Evolutionary conservation across 2,888 invertebrate genomes (phyloP).

Genomic region (Macaria liturata): DNA sequence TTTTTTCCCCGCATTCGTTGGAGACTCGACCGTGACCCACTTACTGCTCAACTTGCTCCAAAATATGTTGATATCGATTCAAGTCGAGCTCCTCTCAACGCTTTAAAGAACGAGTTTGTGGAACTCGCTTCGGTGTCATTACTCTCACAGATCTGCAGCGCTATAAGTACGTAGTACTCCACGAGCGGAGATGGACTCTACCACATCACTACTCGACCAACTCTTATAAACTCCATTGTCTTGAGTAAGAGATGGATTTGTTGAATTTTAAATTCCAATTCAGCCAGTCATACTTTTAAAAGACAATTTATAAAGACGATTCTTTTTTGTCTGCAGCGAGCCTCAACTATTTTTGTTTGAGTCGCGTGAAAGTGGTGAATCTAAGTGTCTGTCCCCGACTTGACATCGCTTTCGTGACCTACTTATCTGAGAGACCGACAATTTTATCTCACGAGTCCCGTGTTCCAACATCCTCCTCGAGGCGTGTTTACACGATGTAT

Average conservation of each 20-base stretch:
- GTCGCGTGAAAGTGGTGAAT: constrained; percentile 22
- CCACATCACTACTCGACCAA: constrained; percentile 11
- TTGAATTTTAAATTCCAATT: constrained; percentile 34
- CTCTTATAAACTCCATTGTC: constrained; percentile 13
- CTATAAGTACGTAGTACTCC: constrained; percentile 5
- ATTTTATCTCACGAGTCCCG: constrained; percentile 50
- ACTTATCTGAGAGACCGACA: constrained; percentile 57
- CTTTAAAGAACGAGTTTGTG: constrained; percentile 17
- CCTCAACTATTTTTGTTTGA: constrained; percentile 7
- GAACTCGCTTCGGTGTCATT: constrained; percentile 5
- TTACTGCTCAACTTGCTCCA: constrained; percentile 28
- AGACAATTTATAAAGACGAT: constrained; percentile 9
- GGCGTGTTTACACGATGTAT: constrained; percentile 49
- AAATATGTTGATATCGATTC: constrained; percentile 24
- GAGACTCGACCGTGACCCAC: constrained; percentile 60
- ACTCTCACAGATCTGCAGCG: constrained; percentile 10
- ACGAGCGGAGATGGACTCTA: constrained; percentile 8
- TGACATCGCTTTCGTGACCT: constrained; percentile 58
- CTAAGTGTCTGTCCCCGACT: constrained; percentile 41
- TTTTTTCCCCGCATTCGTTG: constrained; percentile 49
- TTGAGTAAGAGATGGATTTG: constrained; percentile 30
- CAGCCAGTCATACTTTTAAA: constrained; percentile 10
- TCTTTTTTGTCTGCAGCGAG: constrained; percentile 1
- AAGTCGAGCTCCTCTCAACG: background rate
- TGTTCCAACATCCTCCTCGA: constrained; percentile 46